These are phyloP conservation scores for Ornithoptera priamus DNA, from an alignment of 2,888 invertebrate genomes.

Conservation along the genomic window DNA sequence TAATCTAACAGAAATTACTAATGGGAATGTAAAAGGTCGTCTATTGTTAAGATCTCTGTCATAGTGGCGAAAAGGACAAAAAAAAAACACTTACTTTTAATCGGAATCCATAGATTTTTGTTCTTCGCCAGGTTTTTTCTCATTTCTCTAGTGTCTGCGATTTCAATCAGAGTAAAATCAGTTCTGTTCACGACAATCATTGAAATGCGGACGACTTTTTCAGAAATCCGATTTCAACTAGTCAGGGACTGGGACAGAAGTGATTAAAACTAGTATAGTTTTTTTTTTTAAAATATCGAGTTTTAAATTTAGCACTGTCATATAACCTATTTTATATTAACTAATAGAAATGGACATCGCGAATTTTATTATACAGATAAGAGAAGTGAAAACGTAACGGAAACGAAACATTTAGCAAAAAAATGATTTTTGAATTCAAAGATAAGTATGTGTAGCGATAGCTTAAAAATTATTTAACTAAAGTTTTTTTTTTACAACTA, in stretches of 20 bases:
- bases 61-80: not conserved
- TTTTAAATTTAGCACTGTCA: not conserved
- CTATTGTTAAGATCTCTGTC: not conserved
- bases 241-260: not conserved
- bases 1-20: not conserved
- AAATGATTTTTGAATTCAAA: too few relatives aligned
- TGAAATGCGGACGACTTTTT: slow-evolving; percentile 9
- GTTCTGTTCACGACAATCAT: slow-evolving; percentile 27
- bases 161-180: slow-evolving; percentile 22
- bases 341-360: too few relatives aligned
- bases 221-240: not conserved
- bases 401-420: too few relatives aligned
- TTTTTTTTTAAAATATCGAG: not conserved
- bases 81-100: slow-evolving; percentile 51
- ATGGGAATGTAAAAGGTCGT: not conserved
- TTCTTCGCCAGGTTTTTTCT: slow-evolving; percentile 37
- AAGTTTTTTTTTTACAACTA: too few relatives aligned
- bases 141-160: slow-evolving; percentile 39
- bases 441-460: too few relatives aligned
- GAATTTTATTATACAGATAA: too few relatives aligned
- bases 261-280: not conserved
- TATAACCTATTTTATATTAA: too few relatives aligned
- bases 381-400: too few relatives aligned
- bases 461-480: too few relatives aligned
- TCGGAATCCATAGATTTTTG: slow-evolving; percentile 51